These are phyloP conservation scores for Aptenodytes patagonicus DNA, from an alignment of 2,113 vertebrate species.

Conservation along the genomic window DNA sequence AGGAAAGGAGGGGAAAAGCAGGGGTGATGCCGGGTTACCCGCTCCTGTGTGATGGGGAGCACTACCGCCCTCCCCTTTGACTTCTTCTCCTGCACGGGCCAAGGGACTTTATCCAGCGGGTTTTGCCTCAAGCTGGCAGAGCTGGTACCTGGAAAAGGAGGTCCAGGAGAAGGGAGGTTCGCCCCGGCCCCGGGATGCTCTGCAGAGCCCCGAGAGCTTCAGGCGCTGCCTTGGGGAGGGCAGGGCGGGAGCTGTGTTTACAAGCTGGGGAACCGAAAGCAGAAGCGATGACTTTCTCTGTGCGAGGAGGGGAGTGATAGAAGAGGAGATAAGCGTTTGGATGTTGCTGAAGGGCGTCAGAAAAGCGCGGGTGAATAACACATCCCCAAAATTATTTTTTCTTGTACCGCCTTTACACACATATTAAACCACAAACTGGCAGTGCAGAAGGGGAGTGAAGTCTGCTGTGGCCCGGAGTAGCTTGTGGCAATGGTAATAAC, in stretches of 20 bases:
- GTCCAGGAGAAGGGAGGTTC: not conserved
- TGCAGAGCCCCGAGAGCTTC: not conserved
- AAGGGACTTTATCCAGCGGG: fast-evolving
- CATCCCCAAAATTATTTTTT: no score
- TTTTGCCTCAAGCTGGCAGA: not conserved
- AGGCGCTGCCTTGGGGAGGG: not conserved
- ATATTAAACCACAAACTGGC: not conserved
- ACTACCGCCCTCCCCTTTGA: fast-evolving
- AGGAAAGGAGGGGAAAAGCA: not conserved
- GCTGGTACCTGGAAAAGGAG: not conserved
- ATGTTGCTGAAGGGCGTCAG: not conserved
- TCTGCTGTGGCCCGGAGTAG: not conserved
- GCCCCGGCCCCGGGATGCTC: not conserved
- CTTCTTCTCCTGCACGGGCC: not conserved
- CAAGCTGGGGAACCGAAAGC: not conserved
- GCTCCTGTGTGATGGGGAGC: not conserved
- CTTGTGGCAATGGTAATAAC: not conserved
- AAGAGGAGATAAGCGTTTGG: not conserved
- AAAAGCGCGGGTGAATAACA: not conserved
- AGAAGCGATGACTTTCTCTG: not conserved
- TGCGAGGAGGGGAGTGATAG: not conserved
- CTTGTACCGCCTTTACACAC: not conserved
- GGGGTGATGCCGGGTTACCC: not conserved
- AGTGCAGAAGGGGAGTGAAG: not conserved
- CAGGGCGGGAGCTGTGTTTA: not conserved